Conservation (phyloP, 2,888 invertebrate genomes). For the Unio delphinus region DNA sequence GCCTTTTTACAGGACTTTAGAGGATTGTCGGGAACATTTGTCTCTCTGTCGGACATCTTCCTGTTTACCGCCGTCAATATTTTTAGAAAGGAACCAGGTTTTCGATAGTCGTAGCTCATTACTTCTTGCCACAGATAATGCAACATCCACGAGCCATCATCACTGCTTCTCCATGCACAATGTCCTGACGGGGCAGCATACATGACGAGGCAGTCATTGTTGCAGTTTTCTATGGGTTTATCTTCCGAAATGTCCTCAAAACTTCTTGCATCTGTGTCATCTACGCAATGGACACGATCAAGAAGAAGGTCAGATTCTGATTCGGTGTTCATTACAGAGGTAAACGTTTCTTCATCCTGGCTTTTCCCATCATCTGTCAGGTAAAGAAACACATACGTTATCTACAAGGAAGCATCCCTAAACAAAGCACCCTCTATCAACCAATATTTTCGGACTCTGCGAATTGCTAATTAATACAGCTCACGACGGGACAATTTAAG, state of each 20-base stretch:
- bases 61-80: constrained; percentile 5
- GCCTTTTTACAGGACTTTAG: constrained; percentile 6
- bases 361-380: too few relatives aligned
- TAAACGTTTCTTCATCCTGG: too few relatives aligned
- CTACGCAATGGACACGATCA: too few relatives aligned
- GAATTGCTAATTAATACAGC: too few relatives aligned
- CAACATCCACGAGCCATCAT: constrained; percentile 14
- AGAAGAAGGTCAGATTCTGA: too few relatives aligned
- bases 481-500: too few relatives aligned
- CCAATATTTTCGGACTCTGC: too few relatives aligned
- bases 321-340: too few relatives aligned
- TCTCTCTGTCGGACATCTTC: constrained; percentile 4
- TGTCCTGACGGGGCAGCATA: constrained; percentile 9
- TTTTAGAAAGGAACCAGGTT: neutral
- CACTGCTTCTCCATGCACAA: constrained; percentile 9
- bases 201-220: constrained; percentile 12
- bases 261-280: too few relatives aligned
- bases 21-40: constrained; percentile 1
- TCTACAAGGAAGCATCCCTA: too few relatives aligned
- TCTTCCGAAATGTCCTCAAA: neutral
- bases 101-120: neutral
- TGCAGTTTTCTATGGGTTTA: constrained; percentile 5
- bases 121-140: constrained; percentile 7
- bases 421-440: too few relatives aligned
- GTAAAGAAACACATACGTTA: too few relatives aligned